Evolutionary conservation across 2,888 invertebrate species (phyloP).

Genomic region (Rotaria sp.): DNA sequence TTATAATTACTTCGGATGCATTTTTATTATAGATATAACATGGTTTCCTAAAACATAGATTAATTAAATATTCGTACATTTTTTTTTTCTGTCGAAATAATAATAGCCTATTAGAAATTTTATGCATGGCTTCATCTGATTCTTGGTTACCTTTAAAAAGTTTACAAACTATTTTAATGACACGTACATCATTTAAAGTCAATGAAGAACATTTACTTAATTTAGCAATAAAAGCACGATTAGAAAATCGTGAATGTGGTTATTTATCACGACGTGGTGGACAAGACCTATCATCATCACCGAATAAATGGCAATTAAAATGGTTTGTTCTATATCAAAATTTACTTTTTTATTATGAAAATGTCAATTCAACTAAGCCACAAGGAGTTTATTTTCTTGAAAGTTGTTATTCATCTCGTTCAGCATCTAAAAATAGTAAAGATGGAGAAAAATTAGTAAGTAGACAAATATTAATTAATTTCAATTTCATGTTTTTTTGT

Average conservation of each 20-base stretch:
- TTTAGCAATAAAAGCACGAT: constrained; percentile 38
- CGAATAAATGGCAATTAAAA: constrained; percentile 72
- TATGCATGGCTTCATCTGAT: background rate
- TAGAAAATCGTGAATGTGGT: constrained; percentile 40
- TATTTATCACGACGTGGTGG: constrained; percentile 34
- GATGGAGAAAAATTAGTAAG: constrained; percentile 39
- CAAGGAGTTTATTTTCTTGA: constrained; percentile 77
- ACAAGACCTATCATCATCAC: constrained; percentile 49
- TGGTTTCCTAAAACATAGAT: background rate
- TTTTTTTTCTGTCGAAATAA: background rate
- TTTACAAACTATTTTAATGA: constrained; percentile 22
- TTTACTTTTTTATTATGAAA: constrained; percentile 80
- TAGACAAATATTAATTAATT: background rate
- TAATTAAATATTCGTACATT: background rate
- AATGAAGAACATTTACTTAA: constrained; percentile 39
- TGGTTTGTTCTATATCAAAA: constrained; percentile 66
- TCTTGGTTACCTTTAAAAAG: background rate
- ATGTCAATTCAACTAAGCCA: constrained; percentile 69
- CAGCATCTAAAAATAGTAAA: constrained; percentile 41
- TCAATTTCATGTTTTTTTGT: background rate
- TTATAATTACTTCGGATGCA: too few species aligned
- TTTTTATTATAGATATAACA: background rate
- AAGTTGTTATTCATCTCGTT: constrained; percentile 59
- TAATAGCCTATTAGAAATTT: too few species aligned
- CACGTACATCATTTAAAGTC: constrained; percentile 33